A percentile compares a stretch with the other conserved stretches of the same genome.
Conservation (phyloP, 2,797 vertebrate species). For the Coregonus suidteri region DNA sequence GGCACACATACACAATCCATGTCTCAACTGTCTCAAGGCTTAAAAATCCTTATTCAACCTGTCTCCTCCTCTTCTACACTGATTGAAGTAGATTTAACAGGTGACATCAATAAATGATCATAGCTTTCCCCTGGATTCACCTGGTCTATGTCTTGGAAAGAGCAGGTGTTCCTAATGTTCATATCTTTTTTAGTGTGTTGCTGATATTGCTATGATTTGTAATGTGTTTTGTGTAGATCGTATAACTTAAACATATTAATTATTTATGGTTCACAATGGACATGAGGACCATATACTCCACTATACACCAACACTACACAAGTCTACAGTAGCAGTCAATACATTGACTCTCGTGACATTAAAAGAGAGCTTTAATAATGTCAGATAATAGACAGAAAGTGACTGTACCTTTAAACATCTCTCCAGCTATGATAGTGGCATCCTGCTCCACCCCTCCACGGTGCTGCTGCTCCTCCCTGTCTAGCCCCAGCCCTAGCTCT, state of each 20-base stretch:
- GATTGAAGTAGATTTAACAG: too few relatives aligned
- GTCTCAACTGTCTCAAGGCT: too few relatives aligned
- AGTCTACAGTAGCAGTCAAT: background rate
- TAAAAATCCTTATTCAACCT: too few relatives aligned
- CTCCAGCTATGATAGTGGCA: conserved; percentile 14
- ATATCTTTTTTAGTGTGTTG: background rate
- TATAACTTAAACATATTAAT: background rate
- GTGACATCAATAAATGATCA: too few relatives aligned
- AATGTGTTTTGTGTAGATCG: background rate
- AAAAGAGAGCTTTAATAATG: background rate
- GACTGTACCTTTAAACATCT: conserved; percentile 48
- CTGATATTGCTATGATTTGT: background rate
- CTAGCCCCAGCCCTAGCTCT: conserved; percentile 75
- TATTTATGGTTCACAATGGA: background rate
- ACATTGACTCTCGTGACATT: background rate
- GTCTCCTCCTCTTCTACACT: too few relatives aligned
- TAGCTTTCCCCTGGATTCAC: too few relatives aligned
- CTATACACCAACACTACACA: background rate
- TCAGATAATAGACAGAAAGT: background rate
- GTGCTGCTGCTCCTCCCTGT: conserved; percentile 61
- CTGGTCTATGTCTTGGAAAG: too few relatives aligned
- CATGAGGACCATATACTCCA: background rate
- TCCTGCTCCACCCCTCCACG: conserved; percentile 39
- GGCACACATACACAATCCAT: too few relatives aligned
- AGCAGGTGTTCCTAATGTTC: too few relatives aligned